A percentile compares a stretch with the other conserved stretches of the same genome.
Conservation (phyloP, 2,797 vertebrate species). For the Dendrocincla tyrannina region DNA sequence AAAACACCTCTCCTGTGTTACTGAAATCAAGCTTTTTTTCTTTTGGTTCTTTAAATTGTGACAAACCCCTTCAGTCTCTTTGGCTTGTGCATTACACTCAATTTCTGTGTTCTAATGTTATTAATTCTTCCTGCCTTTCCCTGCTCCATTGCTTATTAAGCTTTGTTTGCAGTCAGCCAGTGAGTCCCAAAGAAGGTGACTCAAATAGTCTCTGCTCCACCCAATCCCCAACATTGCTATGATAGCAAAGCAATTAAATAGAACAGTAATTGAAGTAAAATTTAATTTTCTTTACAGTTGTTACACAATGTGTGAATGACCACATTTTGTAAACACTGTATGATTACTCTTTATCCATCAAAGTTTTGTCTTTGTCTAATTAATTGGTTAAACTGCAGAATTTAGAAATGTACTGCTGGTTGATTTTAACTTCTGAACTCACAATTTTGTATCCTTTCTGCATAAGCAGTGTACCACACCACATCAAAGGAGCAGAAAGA, state of each 20-base stretch:
- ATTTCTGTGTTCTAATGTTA: background rate
- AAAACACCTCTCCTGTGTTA: background rate
- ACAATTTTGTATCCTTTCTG: background rate
- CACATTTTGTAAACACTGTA: background rate
- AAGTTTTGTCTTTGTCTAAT: background rate
- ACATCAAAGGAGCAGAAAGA: background rate
- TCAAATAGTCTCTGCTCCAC: background rate
- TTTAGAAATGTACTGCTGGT: background rate
- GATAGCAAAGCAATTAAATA: accelerated
- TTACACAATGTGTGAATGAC: background rate
- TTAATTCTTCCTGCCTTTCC: background rate
- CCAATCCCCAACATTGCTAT: background rate
- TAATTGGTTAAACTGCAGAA: background rate
- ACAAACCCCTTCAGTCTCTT: background rate
- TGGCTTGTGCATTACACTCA: background rate
- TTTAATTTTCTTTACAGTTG: background rate
- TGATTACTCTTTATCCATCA: background rate
- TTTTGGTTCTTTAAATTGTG: background rate
- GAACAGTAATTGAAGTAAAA: background rate
- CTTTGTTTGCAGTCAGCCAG: background rate
- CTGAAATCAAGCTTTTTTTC: background rate
- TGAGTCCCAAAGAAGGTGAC: background rate
- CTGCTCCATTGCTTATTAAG: background rate
- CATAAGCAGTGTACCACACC: background rate
- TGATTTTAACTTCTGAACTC: background rate